Evolutionary conservation across 2,797 vertebrate species (phyloP), one percentile per base, ranked within the genome.

Genomic region (Rhincodon typus): DNA sequence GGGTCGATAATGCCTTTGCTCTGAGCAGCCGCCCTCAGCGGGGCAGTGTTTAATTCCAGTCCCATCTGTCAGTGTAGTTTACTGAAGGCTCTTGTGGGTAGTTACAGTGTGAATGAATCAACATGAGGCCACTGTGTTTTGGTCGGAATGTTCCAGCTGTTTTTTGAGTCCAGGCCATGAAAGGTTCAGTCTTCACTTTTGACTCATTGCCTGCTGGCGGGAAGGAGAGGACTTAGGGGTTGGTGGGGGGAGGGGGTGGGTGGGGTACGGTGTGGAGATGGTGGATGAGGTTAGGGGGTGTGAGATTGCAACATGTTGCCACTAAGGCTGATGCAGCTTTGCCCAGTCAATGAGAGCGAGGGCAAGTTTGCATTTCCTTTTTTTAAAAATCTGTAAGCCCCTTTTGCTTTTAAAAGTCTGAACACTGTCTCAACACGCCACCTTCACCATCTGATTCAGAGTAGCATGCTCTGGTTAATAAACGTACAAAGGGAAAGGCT

Each of bases 91-190:
- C 23, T 27, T 95, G 42, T 77, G 94, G 94, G 46, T 42, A 53
- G 70, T 77, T 95, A 30, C 50, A 50, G 42, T 57, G 50, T 25
- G 30, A 74, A 57, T 95, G 94, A 95, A 95, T 95, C 94, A 95
- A 34, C 42, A 94, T 23, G 38, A 94, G 57, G 67, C 46, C 46
- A 27, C 5, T 30, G 25, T 77, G 46, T 77, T 34, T 77, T 53
- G 13, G 27, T 34, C 30, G 57, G 94, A 95, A 95, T 95, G 94
- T 95, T 95, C 94, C 70, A 77, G 94, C 94, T 95, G 94, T 74
- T 95, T 95, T 95, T 46, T 50, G 46, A 30, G 70, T 27, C 46
- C 46, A 30, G 17, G 15, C 42, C 13, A 19, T 95, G 94, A 95
- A 95, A 95, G 46, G 42, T 74, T 74, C 7, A 77, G 42, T 53